Base-by-base conservation (phyloP, 2,113 vertebrate species). In the Hydrolagus affinis region DNA sequence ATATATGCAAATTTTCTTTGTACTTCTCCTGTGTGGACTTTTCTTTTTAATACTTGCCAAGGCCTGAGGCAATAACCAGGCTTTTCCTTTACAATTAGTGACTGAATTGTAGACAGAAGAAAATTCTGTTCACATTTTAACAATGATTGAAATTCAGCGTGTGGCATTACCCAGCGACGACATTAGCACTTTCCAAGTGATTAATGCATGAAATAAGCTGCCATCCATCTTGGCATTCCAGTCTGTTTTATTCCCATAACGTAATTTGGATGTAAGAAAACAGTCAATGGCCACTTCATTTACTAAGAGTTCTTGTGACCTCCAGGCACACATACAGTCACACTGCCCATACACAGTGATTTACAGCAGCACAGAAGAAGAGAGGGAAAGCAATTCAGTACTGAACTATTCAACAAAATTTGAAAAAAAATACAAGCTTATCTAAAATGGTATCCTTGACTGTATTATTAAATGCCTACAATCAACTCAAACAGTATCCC, bases 31-130 rank as follows among this genome's bases (percentile, higher is more conserved):
- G 60, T 19, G 25, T 25, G 64, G 15, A 64, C 21, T 64, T 62
- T 64, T 66, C 30, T 85, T 66, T 56, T n/a, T 30, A 76, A 64
- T 44, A 8, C 78, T 70, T 83, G 32, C 74, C 75, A 83, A 86
- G 77, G n/a, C 86, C 68, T 60, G 32, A 57, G 75, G 86, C 86
- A 70, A 57, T 80, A 83, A 86, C 60, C 75, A 86, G 66, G 76
- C 44, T 80, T 85, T 25, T 60, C 23, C 56, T 71, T 85, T 85
- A 85, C 44, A 25, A 85, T 83, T 83, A 68, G 62, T 66, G 15
- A 28, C 25, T 32, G 62, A 83, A 32, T 83, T 83, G 62, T 19
- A 66, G 28, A 66, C 78, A 32, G 78, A 59, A 72, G 70, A 75
- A 75, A 83, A 83, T 66, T 32, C 62, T 66, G 23, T 66, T 83